Percentiles rank a stretch among this genome's conserved stretches.
Evolutionary conservation across 2,888 invertebrate species (phyloP).

Genomic region (Amblyjoppa fuscipennis): DNA sequence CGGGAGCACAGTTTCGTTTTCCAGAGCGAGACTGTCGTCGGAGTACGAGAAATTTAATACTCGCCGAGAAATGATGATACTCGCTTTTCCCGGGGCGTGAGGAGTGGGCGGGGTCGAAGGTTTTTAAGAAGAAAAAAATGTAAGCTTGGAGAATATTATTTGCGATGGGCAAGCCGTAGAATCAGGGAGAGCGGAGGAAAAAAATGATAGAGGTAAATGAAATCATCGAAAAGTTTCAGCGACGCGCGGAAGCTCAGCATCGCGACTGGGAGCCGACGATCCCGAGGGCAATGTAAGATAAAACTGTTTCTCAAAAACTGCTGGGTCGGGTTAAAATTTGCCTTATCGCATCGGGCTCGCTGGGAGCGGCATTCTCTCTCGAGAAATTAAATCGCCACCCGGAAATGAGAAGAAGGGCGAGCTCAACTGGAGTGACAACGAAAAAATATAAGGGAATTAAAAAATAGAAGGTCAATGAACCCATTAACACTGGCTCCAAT

Average conservation of each 20-base stretch:
- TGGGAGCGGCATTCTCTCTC: background rate
- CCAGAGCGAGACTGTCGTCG: background rate
- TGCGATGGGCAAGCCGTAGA: constrained; percentile 7
- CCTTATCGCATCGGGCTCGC: constrained; percentile 70
- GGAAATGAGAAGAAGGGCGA: background rate
- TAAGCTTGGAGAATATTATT: constrained; percentile 3
- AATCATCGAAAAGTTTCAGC: constrained; percentile 76
- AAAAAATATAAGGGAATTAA: background rate
- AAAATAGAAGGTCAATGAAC: background rate
- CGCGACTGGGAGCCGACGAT: constrained; percentile 52
- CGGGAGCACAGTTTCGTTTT: background rate
- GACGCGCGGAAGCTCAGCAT: constrained; percentile 48
- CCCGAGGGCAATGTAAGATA: constrained; percentile 75
- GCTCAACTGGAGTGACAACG: background rate
- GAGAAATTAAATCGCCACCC: background rate
- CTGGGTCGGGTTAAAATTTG: constrained; percentile 76
- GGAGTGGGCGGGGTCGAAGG: background rate
- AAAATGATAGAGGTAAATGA: constrained; percentile 75
- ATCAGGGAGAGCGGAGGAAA: constrained; percentile 59
- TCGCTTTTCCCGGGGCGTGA: background rate
- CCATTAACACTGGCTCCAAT: background rate
- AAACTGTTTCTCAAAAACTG: constrained; percentile 76
- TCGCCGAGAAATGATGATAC: background rate
- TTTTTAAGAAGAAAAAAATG: background rate
- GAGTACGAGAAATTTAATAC: constrained; percentile 10